phyloP scores from a whole-genome alignment of 2,888 invertebrate genomes.

The Melinaea menophilus region DNA sequence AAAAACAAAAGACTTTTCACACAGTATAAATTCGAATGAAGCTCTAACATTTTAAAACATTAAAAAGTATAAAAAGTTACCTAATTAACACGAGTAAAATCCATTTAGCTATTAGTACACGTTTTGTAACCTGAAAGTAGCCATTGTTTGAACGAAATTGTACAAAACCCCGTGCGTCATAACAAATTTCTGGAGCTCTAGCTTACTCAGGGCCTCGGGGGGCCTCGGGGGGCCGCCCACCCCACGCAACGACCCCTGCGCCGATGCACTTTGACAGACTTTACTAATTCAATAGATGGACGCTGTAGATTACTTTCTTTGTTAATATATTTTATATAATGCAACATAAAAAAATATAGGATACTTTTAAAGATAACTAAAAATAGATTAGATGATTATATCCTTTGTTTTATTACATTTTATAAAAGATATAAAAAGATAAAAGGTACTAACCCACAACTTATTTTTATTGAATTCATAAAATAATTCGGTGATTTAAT shows the following conservation, averaged over 20 bases:
- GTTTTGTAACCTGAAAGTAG: constrained; percentile 26
- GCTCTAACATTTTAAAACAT: constrained; percentile 5
- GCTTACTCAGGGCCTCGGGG: constrained; percentile 63
- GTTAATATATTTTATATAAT: constrained; percentile 27
- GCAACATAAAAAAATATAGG: too few relatives aligned
- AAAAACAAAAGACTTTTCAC: not conserved
- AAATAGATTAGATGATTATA: too few relatives aligned
- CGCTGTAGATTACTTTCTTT: constrained; percentile 47
- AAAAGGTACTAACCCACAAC: too few relatives aligned
- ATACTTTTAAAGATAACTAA: too few relatives aligned
- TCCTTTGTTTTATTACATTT: too few relatives aligned
- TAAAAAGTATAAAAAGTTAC: constrained; percentile 3
- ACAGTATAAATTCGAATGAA: not conserved
- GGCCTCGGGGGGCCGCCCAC: constrained; percentile 49
- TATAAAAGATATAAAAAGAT: too few relatives aligned
- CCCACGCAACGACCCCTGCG: constrained; percentile 78
- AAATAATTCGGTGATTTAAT: too few relatives aligned
- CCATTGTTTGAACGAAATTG: constrained; percentile 46
- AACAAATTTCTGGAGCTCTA: constrained; percentile 73
- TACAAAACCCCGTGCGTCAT: constrained; percentile 72
- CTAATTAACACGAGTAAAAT: constrained; percentile 6
- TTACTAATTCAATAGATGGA: constrained; percentile 77
- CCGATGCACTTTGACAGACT: constrained; percentile 77
- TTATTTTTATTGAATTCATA: too few relatives aligned
- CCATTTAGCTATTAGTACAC: constrained; percentile 8